Evolutionary conservation across 2,888 invertebrate genomes (phyloP).

Genomic region (Sinelater perroti): DNA sequence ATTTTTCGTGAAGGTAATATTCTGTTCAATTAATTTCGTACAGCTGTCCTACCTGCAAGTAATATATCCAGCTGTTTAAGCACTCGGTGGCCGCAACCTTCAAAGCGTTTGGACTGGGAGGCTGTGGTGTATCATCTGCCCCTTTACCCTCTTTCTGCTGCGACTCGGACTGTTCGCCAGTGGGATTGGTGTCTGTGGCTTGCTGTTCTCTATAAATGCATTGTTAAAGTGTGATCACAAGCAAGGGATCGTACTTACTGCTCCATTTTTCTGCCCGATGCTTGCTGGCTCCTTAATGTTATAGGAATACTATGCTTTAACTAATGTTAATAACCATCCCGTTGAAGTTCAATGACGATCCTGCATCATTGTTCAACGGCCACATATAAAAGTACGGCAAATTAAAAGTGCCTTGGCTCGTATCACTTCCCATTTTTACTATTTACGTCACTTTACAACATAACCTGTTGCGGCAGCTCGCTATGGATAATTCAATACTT

Average conservation of each 20-base stretch:
- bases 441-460: too few species aligned
- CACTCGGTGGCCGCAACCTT: constrained; percentile 61
- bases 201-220: constrained; percentile 11
- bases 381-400: background rate
- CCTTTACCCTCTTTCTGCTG: constrained; percentile 42
- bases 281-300: too few species aligned
- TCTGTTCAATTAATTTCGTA: too few species aligned
- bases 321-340: constrained; percentile 4
- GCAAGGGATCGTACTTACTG: background rate
- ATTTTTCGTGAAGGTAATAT: too few species aligned
- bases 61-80: constrained; percentile 60
- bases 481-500: too few species aligned
- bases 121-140: constrained; percentile 50
- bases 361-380: background rate
- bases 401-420: background rate
- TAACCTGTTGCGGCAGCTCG: too few species aligned
- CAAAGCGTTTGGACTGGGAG: constrained; percentile 59
- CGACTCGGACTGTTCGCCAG: constrained; percentile 42
- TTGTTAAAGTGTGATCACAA: background rate
- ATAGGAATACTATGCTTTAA: background rate
- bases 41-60: constrained; percentile 59
- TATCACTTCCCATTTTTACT: background rate
- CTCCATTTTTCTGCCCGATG: constrained; percentile 9
- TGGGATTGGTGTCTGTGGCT: background rate
- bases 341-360: background rate